Conservation (phyloP, 2,888 invertebrate species). For the Nezara viridula region DNA sequence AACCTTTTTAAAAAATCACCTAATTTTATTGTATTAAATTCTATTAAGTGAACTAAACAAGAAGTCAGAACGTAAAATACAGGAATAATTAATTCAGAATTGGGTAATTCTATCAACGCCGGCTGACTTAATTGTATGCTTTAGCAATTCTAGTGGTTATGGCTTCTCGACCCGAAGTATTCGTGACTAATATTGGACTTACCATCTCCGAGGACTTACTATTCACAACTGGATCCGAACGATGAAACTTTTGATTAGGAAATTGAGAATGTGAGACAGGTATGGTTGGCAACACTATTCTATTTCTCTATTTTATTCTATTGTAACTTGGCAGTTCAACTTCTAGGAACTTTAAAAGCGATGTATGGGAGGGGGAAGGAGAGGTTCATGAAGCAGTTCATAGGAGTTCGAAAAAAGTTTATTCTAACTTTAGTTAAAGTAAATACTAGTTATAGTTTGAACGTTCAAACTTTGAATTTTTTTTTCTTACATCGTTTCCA, state of each 20-base stretch:
- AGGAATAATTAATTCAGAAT: no score
- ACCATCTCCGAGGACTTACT: not conserved
- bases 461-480: not conserved
- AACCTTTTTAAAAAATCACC: no score
- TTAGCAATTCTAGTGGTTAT: no score
- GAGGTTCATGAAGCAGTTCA: not conserved
- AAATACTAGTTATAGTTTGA: not conserved
- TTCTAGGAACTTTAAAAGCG: not conserved
- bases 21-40: no score
- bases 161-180: no score
- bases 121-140: no score
- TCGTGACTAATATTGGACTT: no score
- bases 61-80: no score
- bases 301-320: not conserved
- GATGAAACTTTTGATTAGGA: not conserved
- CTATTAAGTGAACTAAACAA: no score
- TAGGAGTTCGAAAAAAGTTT: not conserved
- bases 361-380: not conserved
- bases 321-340: not conserved
- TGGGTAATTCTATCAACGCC: no score
- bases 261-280: not conserved
- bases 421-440: not conserved
- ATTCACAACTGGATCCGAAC: not conserved
- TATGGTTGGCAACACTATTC: not conserved
- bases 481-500: no score